phyloP scores from a whole-genome alignment of 2,113 vertebrate species.

The Panthera uncia region DNA sequence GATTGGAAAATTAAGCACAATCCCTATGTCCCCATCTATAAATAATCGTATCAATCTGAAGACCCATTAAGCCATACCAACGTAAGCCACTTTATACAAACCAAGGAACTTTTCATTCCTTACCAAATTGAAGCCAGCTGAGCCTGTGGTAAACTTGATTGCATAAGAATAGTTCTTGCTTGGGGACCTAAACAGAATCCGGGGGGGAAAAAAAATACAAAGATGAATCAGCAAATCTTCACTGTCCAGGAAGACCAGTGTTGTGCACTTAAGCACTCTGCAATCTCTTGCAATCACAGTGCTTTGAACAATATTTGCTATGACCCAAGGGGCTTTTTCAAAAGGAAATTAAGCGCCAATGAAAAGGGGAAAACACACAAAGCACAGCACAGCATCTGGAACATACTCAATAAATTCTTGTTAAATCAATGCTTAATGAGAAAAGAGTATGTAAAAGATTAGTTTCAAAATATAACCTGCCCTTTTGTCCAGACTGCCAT shows the following conservation, averaged over 20 bases:
- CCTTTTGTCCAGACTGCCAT: background rate
- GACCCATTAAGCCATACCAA: background rate
- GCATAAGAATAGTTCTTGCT: constrained; percentile 99
- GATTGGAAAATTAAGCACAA: background rate
- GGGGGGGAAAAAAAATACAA: background rate
- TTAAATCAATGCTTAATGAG: background rate
- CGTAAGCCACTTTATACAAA: constrained; percentile 55
- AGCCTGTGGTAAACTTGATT: constrained; percentile 97
- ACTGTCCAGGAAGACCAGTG: background rate
- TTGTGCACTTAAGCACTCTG: background rate
- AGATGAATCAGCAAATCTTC: background rate
- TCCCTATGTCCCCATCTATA: background rate
- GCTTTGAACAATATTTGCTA: background rate
- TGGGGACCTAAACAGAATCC: constrained; percentile 91
- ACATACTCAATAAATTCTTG: background rate
- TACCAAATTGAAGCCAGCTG: constrained; percentile 99
- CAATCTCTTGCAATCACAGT: background rate
- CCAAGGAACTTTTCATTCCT: constrained; percentile 71
- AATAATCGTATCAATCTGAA: background rate
- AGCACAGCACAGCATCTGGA: background rate
- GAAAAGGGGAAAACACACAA: background rate
- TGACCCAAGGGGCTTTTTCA: background rate
- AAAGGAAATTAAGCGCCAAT: background rate
- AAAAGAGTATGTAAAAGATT: background rate
- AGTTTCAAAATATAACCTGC: background rate